Evolutionary conservation across 2,113 vertebrate genomes (phyloP), one percentile per base, ranked within the genome.

Genomic region (Sprattus sprattus): DNA sequence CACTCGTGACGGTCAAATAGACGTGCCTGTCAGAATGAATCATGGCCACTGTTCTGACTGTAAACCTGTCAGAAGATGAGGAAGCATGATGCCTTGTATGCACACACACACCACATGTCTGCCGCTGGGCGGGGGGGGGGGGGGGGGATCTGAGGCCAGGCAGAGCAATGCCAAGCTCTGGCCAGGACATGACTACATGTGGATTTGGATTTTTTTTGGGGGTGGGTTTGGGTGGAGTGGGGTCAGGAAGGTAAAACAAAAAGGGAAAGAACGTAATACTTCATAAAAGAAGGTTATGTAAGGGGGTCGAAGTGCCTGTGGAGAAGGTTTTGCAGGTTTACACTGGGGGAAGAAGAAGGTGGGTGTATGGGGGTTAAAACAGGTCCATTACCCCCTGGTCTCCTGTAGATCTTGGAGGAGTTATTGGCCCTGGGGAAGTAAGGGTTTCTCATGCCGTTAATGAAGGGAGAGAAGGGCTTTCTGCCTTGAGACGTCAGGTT

Each of bases 301-400:
- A 78, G 28, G 28, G 71, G 11, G 32, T 13, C 10, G 28, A 78
- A 32, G 6, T 46, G 18, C 54, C 39, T 83, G 82, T 81, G 28
- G 71, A 85, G 49, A 88, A 88, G 18, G 39, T 39, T 20, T 81
- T 47, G 57, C 60, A 57, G 49, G 20, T 52, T 4, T 1, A 50
- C 8, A 15, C 18, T 49, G 82, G 22, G 5, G 8, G 80, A 52
- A 80, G 18, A 52, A 52, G 50, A 82, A 88, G 44, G 45, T n/a
- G 44, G 25, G 44, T 57, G 81, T 46, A 85, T 44, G 84, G 81
- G 54, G 81, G 81, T 78, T 82, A 81, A 49, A 87, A 81, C 32
- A 28, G 39, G 84, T 88, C 85, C 81, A 87, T 94, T 95, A 94
- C 94, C 94, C 94, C 94, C 89, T 45, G 85, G 85, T 86, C 75